Percentiles rank a stretch among this genome's conserved stretches.
Conservation (phyloP, 92 coral and sea anemone genomes). For the Porites divaricata region DNA sequence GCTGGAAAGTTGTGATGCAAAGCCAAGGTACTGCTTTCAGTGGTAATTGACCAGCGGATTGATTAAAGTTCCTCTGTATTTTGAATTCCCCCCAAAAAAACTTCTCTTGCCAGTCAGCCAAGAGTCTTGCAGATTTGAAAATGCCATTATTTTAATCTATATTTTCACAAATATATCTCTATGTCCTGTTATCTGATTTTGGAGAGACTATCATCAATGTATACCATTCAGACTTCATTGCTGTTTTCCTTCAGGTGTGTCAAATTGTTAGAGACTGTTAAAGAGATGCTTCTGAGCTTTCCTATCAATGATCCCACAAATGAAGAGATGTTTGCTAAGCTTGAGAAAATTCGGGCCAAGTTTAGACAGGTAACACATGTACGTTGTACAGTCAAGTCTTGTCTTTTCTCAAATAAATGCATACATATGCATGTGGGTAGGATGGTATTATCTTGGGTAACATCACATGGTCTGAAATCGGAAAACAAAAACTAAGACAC, state of each 20-base stretch:
- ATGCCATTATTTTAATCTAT: too few relatives aligned
- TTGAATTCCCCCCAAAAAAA: too few relatives aligned
- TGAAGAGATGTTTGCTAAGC: constrained; percentile 67
- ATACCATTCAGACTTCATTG: neutral
- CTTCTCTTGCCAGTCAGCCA: too few relatives aligned
- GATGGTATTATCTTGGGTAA: too few relatives aligned
- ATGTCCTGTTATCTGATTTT: neutral
- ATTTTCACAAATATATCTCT: neutral
- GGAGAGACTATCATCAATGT: neutral
- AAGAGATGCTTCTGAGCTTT: constrained; percentile 45
- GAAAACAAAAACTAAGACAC: too few relatives aligned
- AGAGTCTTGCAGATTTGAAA: too few relatives aligned
- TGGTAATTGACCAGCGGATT: too few relatives aligned
- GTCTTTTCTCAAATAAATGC: neutral
- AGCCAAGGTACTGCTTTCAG: constrained; percentile 54
- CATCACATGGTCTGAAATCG: too few relatives aligned
- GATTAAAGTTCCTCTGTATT: too few relatives aligned
- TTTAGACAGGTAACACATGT: constrained; percentile 72
- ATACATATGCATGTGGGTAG: too few relatives aligned
- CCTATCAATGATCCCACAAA: constrained; percentile 65
- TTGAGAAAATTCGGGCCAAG: constrained; percentile 84
- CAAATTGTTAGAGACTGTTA: constrained; percentile 58
- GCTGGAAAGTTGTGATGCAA: constrained; percentile 43
- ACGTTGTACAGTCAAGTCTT: neutral
- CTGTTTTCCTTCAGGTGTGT: constrained; percentile 44